Evolutionary conservation across 2,797 vertebrate genomes (phyloP).

Genomic region (Malacoctenus gilli): DNA sequence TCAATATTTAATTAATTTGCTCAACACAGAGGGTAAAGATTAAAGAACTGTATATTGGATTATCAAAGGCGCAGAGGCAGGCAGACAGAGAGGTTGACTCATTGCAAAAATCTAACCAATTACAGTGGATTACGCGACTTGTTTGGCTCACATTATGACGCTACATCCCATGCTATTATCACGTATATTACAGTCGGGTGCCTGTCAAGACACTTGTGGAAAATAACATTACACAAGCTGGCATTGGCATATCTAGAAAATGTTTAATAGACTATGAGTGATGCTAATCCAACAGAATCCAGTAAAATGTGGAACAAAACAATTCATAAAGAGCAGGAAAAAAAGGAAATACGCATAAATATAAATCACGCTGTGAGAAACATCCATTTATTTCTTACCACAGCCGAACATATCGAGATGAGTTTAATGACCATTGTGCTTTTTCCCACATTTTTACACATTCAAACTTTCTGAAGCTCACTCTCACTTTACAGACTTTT

Average conservation of each 20-base stretch:
- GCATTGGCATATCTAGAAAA: conserved; percentile 71
- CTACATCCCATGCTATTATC: conserved; percentile 73
- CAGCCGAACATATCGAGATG: conserved; percentile 13
- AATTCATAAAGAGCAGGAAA: conserved; percentile 59
- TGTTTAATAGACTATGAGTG: conserved; percentile 77
- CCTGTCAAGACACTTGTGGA: conserved; percentile 64
- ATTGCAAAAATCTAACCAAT: conserved; percentile 81
- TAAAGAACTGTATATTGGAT: conserved; percentile 83
- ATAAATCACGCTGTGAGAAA: conserved; percentile 38
- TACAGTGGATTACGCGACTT: conserved; percentile 80
- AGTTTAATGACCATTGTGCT: conserved; percentile 26
- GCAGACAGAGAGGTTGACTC: conserved; percentile 79
- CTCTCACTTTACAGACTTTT: conserved; percentile 47
- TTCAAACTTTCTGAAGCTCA: conserved; percentile 44
- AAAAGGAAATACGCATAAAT: conserved; percentile 55
- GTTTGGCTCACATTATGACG: conserved; percentile 74
- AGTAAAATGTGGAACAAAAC: conserved; percentile 75
- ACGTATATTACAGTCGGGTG: conserved; percentile 72
- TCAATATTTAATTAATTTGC: conserved; percentile 85
- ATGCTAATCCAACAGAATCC: conserved; percentile 79
- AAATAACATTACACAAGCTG: conserved; percentile 67
- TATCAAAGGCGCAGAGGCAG: conserved; percentile 76
- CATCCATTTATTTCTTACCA: conserved; percentile 1
- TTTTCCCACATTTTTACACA: conserved; percentile 34
- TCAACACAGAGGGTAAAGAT: conserved; percentile 79